These are phyloP conservation scores for human DNA, from an alignment of 2,113 vertebrate genomes.

Conservation along the genomic window DNA sequence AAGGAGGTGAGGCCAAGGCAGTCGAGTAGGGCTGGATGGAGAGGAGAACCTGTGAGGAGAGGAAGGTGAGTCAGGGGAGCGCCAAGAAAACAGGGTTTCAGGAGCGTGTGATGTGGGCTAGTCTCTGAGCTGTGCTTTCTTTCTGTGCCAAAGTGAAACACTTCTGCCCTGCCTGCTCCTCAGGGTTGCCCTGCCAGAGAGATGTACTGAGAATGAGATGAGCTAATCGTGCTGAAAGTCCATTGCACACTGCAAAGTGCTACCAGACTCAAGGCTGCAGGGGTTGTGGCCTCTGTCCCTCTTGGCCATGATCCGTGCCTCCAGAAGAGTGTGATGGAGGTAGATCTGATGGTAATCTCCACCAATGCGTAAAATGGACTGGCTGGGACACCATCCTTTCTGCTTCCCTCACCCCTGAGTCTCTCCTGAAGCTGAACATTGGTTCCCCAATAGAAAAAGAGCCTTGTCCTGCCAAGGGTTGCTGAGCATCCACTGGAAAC, in stretches of 20 bases:
- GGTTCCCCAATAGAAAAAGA: not conserved
- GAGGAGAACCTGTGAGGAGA: not conserved
- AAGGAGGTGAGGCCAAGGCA: too few relatives aligned
- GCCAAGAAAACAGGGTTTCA: too few relatives aligned
- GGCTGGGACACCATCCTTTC: accelerated
- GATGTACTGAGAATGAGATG: not conserved
- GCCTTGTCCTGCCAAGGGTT: not conserved
- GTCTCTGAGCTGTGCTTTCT: not conserved
- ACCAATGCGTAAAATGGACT: not conserved
- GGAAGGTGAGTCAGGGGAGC: not conserved
- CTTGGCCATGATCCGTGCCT: not conserved
- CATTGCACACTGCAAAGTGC: not conserved
- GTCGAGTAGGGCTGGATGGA: not conserved
- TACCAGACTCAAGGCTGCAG: not conserved
- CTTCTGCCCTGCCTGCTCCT: not conserved
- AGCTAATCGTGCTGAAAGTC: not conserved
- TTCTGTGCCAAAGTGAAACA: not conserved
- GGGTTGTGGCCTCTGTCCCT: not conserved
- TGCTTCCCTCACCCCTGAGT: accelerated
- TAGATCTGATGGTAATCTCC: not conserved
- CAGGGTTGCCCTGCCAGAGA: not conserved
- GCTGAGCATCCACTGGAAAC: not conserved
- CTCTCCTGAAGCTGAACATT: not conserved
- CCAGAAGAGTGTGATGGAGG: not conserved
- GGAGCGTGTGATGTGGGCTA: accelerated